Percentiles rank a stretch among this genome's conserved stretches.
Evolutionary conservation across 2,113 vertebrate species (phyloP).

Genomic region (Dromiciops gliroides): DNA sequence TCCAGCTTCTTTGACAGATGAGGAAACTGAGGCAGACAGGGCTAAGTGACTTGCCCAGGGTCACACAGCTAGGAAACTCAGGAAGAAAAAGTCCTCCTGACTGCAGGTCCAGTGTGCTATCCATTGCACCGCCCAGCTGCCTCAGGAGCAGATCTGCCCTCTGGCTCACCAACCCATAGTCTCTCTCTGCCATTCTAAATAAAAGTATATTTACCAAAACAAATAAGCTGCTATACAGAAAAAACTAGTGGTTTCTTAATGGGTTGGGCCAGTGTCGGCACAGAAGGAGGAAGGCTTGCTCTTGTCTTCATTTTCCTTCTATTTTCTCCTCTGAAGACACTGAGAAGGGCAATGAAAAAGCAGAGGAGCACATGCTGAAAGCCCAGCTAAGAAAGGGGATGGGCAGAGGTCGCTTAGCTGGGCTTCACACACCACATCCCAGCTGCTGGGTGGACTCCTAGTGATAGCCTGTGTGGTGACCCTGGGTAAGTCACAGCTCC

Average conservation of each 20-base stretch:
- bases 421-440: background rate
- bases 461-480: background rate
- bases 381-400: background rate
- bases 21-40: background rate
- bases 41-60: background rate
- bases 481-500: background rate
- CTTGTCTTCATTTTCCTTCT: background rate
- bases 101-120: no score
- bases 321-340: background rate
- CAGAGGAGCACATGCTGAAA: background rate
- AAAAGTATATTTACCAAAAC: background rate
- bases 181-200: background rate
- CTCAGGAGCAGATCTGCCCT: background rate
- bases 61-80: background rate
- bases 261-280: background rate
- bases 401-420: background rate
- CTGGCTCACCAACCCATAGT: constrained; percentile 9
- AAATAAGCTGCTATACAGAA: background rate
- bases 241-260: background rate
- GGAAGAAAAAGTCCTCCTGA: background rate
- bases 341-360: background rate
- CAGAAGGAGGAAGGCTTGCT: background rate
- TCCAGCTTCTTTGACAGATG: background rate
- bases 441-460: background rate
- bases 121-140: background rate